Percentiles rank a stretch among this genome's conserved stretches.
These are phyloP conservation scores for Orthosia incerta DNA, from an alignment of 2,888 invertebrate species.

Conservation along the genomic window DNA sequence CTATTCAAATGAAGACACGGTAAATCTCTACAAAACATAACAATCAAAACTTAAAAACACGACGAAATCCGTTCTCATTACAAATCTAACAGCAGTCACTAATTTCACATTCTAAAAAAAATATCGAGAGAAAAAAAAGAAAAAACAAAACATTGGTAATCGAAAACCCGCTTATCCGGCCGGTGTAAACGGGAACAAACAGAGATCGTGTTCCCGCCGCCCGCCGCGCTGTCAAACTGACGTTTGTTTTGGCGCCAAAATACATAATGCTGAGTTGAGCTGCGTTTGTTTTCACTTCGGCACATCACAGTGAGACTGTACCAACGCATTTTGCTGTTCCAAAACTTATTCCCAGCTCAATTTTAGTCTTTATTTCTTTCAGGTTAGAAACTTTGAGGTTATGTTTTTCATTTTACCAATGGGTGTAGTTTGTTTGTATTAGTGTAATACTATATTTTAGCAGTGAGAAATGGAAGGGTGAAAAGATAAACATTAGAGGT, in stretches of 20 bases:
- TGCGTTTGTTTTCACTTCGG: constrained; percentile 89
- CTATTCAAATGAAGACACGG: constrained; percentile 36
- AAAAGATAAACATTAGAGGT: constrained; percentile 88
- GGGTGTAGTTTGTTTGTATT: constrained; percentile 75
- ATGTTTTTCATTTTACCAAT: constrained; percentile 48
- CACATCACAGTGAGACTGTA: constrained; percentile 81
- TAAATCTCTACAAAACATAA: constrained; percentile 46
- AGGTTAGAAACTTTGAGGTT: constrained; percentile 42
- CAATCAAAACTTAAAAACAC: constrained; percentile 39
- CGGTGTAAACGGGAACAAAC: constrained; percentile 88
- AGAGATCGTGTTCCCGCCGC: constrained; percentile 89
- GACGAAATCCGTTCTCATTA: constrained; percentile 54
- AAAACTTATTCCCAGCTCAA: constrained; percentile 74
- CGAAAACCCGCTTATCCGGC: constrained; percentile 88
- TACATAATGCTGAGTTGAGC: constrained; percentile 90
- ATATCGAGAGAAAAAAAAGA: constrained; percentile 57
- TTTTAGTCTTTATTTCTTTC: constrained; percentile 71
- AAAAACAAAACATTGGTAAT: constrained; percentile 80
- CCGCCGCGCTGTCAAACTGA: constrained; percentile 90
- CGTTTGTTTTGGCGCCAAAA: constrained; percentile 91
- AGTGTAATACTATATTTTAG: constrained; percentile 90
- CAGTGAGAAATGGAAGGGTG: constrained; percentile 89
- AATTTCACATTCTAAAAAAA: constrained; percentile 66
- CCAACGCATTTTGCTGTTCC: constrained; percentile 71
- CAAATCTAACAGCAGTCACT: constrained; percentile 57